Evolutionary conservation across 2,888 invertebrate species (phyloP), one percentile per base, ranked within the genome.

Genomic region (Zele albiditarsus): DNA sequence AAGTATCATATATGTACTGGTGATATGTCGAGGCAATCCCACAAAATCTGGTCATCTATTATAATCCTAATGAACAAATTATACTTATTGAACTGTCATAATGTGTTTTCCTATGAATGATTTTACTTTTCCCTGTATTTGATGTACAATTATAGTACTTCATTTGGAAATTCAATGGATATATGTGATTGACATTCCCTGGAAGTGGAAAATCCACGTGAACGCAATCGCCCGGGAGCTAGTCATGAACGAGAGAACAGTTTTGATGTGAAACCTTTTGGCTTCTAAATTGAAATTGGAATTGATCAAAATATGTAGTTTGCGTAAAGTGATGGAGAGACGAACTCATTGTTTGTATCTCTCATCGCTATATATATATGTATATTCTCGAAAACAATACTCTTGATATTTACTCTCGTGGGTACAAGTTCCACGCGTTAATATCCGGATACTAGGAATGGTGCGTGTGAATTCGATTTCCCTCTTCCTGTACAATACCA

Each of bases 401-500:
- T 53, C n/a, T 20, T 20, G 62, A 60, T 25, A 62, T 62, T 57
- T 28, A 25, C 73, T 65, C 71, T 66, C 69, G 57, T 53, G 58
- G 53, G 20, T 33, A 63, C 63, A 57, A 77, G 72, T 79, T 78
- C 79, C 79, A 81, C 74, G 78, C 78, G 81, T 80, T 83, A 83
- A 82, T 83, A 82, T 82, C 80, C 78, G 81, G 81, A 77, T 82
- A 80, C 78, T 74, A 74, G 53, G 76, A 73, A 81, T 67, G 25
- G 67, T 57, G 62, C 62, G 68, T 71, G 67, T 27, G 38, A 75
- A 65, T 71, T 75, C 75, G 62, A 75, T 75, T 75, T 57, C 57
- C 33, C 65, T 33, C 33, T 72, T 28, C 62, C 42, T 58, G 27
- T 42, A 23, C 53, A 53, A 53, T 53, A 20, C 10, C 20, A 20